These are phyloP conservation scores for Pocillopora verrucosa DNA, from an alignment of 64 coral and sea anemone species.

Conservation along the genomic window DNA sequence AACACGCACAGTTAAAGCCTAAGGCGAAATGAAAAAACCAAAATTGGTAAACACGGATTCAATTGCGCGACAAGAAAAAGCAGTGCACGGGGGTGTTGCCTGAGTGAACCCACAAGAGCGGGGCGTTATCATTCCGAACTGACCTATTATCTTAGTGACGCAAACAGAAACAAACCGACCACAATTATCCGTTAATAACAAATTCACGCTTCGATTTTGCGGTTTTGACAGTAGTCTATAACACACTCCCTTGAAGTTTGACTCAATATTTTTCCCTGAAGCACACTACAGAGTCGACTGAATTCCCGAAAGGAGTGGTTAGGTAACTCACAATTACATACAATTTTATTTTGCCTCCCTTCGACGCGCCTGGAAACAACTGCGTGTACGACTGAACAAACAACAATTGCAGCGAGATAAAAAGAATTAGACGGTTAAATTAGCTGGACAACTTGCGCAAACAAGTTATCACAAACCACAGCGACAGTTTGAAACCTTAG, in stretches of 20 bases:
- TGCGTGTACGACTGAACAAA: slow-evolving; percentile 3
- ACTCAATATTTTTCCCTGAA: slow-evolving; percentile 11
- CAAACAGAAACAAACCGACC: neutral
- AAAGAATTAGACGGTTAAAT: neutral
- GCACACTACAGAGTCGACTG: neutral
- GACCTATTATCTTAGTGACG: neutral
- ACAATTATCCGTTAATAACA: neutral
- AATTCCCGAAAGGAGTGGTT: neutral
- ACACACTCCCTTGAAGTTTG: no score
- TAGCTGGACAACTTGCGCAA: neutral
- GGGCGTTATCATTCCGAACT: neutral
- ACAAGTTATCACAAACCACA: neutral
- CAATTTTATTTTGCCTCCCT: slow-evolving; percentile 16
- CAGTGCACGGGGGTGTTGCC: neutral
- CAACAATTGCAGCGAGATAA: neutral
- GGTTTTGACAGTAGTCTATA: neutral
- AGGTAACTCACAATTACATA: neutral
- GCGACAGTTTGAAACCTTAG: no score
- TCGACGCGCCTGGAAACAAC: neutral
- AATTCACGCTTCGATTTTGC: neutral
- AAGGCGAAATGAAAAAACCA: no score
- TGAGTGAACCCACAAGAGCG: neutral
- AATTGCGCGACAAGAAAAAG: neutral
- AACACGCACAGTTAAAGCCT: no score
- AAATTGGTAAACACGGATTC: neutral